phyloP scores from a whole-genome alignment of 2,797 vertebrate genomes.

The Lophotriccus pileatus region DNA sequence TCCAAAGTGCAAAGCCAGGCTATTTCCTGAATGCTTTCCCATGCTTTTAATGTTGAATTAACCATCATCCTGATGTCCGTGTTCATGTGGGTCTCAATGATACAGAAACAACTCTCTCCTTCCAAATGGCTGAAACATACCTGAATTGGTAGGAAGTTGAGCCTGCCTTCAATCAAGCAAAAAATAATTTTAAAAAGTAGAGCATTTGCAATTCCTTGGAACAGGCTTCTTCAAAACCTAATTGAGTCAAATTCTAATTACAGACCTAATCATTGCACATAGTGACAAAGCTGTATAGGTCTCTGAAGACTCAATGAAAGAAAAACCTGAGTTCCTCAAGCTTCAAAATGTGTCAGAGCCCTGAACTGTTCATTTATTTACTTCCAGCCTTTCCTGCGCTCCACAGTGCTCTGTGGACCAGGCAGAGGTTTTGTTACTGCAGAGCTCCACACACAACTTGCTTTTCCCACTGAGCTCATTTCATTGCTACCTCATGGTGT shows the following conservation, averaged over 20 bases:
- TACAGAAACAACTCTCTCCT: background rate
- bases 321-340: background rate
- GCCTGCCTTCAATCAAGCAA: background rate
- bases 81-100: background rate
- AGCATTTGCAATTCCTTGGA: background rate
- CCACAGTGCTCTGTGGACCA: accelerated
- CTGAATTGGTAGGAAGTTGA: background rate
- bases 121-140: background rate
- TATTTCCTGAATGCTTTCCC: background rate
- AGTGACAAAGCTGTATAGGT: background rate
- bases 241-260: background rate
- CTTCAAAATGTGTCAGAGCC: background rate
- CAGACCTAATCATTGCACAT: background rate
- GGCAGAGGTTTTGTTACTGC: too few species aligned
- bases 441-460: background rate
- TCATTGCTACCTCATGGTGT: accelerated
- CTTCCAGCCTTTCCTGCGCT: background rate
- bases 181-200: background rate
- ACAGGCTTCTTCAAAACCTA: background rate
- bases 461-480: background rate
- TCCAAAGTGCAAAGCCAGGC: background rate
- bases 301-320: background rate
- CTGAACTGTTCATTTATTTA: background rate
- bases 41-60: background rate
- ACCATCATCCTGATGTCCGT: background rate